These are phyloP conservation scores for Orestias chungarensis DNA, from an alignment of 2,797 vertebrate genomes.

Conservation along the genomic window DNA sequence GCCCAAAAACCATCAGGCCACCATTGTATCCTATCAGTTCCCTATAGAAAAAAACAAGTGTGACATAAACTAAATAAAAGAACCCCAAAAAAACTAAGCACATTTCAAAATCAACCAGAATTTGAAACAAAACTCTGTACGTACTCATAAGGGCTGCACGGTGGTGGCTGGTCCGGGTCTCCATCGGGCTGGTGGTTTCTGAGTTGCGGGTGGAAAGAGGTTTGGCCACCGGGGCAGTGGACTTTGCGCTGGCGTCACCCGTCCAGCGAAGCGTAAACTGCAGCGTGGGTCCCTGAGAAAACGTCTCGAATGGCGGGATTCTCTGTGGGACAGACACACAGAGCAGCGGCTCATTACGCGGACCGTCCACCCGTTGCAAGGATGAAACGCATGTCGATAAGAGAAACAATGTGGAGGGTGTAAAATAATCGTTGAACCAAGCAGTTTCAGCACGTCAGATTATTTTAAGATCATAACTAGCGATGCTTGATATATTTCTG, in stretches of 20 bases:
- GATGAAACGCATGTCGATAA: too few relatives aligned
- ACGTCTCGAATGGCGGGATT: slow-evolving; percentile 98
- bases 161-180: slow-evolving; percentile 91
- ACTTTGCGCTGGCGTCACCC: slow-evolving; percentile 90
- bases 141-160: slow-evolving; percentile 91
- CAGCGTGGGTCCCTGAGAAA: slow-evolving; percentile 99
- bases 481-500: neutral
- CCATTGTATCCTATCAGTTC: neutral
- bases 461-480: neutral
- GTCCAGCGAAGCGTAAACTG: slow-evolving; percentile 99
- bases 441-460: neutral
- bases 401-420: too few relatives aligned
- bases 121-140: slow-evolving; percentile 24
- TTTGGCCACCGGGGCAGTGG: slow-evolving; percentile 93
- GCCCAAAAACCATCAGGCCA: neutral
- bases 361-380: too few relatives aligned
- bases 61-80: neutral
- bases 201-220: slow-evolving; percentile 97
- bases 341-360: neutral
- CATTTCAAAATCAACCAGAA: neutral
- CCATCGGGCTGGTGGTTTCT: slow-evolving; percentile 88
- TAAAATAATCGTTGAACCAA: neutral
- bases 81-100: neutral
- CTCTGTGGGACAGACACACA: slow-evolving; percentile 76
- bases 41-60: too few relatives aligned